Base-by-base conservation (phyloP, 1,140 invertebrate genomes). In the Tyrophagus putrescentiae region DNA sequence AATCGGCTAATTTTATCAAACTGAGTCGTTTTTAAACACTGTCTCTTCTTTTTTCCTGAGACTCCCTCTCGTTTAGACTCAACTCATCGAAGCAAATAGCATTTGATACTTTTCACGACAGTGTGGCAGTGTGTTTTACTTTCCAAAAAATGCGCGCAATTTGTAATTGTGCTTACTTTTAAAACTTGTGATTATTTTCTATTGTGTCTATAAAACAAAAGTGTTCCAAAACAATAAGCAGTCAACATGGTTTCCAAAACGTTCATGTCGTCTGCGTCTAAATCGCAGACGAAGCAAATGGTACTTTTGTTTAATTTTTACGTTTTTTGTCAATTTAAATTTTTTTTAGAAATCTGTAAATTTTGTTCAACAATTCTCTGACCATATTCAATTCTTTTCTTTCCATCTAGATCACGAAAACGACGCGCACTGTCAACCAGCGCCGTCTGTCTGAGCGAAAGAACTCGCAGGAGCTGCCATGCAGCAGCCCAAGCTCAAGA, bases 401-500 rank as follows among this genome's bases (percentile, higher is more conserved):
- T 36, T 13, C 45, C 31, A 42, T 32, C 33, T 39, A 64, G 59
- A 28, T 60, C 21, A 64, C 58, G 6, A 64, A 60, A 48, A 60
- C 58, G 33, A 64, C 62, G 1, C 25, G 32, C 34, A 50, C 61
- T 23, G 29, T 61, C 3, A 57, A 62, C 36, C 48, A 44, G 25
- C 23, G 61, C 16, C 28, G 32, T 31, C 31, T 60, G 11, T 39
- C 42, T 1, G 44, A 63, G 16, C 59, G 45, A 21, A 50, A 60
- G 23, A 34, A 52, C 27, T 61, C 42, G 21, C 31, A 54, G 21
- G 34, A 45, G 18, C 32, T 57, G n/a, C 23, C 21, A 16, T 13
- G 18, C 25, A 21, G 28, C 29, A 60, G 32, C 28, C 36, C 29
- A 54, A 36, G 11, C 48, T 29, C 62, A 42, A 45, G 27, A 91